These are phyloP conservation scores for Pocota personata DNA, from an alignment of 2,888 invertebrate genomes.

Conservation along the genomic window DNA sequence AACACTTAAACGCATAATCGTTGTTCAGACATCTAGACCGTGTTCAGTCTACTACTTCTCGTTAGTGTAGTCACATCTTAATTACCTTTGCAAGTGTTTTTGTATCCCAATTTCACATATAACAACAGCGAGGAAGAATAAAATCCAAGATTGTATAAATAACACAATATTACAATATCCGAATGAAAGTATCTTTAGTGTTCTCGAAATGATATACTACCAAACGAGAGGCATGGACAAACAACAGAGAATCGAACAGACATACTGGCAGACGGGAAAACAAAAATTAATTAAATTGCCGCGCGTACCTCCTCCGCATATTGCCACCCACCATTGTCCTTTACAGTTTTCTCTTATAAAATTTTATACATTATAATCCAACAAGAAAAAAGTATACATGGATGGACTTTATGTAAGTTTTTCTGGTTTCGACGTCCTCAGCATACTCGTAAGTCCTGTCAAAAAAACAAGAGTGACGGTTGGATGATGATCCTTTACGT, in stretches of 20 bases:
- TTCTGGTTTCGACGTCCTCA: no score
- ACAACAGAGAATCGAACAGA: constrained; percentile 41
- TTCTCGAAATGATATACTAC: constrained; percentile 25
- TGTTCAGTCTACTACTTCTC: background rate
- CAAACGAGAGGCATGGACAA: constrained; percentile 30
- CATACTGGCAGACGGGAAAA: constrained; percentile 54
- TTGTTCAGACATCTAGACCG: background rate
- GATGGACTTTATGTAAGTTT: no score
- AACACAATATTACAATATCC: constrained; percentile 42
- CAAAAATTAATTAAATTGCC: constrained; percentile 70
- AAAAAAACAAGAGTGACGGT: background rate
- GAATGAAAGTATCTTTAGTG: constrained; percentile 2
- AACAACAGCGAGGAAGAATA: background rate
- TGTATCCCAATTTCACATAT: constrained; percentile 1
- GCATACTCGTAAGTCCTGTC: constrained; percentile 15
- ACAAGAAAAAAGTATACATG: no score
- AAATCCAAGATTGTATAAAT: constrained; percentile 37
- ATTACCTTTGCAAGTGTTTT: constrained; percentile 58
- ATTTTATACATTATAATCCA: constrained; percentile 36
- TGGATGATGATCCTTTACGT: constrained; percentile 41
- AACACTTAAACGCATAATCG: background rate
- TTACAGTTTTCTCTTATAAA: constrained; percentile 28
- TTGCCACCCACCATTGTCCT: background rate
- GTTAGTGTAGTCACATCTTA: constrained; percentile 40
- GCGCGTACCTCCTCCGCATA: constrained; percentile 21